phyloP scores from a whole-genome alignment of 2,113 vertebrate genomes.

The Suricata suricatta region DNA sequence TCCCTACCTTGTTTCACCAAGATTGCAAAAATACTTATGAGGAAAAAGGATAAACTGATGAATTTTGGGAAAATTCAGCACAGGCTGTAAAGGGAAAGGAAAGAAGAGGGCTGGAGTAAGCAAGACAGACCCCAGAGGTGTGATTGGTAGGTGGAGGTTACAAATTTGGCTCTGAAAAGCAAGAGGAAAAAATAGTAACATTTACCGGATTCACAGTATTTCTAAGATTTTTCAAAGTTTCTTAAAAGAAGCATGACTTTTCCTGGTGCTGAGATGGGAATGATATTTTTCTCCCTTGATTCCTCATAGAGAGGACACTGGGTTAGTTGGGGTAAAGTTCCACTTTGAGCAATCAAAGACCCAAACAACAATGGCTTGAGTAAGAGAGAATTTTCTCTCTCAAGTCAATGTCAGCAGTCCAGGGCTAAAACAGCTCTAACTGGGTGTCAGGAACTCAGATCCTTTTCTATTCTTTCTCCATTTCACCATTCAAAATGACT shows the following conservation, averaged over 20 bases:
- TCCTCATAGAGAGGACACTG: background rate
- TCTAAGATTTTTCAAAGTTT: background rate
- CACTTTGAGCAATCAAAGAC: background rate
- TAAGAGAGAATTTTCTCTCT: background rate
- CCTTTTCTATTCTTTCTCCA: background rate
- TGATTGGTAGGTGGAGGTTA: background rate
- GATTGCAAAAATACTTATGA: background rate
- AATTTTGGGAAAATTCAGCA: background rate
- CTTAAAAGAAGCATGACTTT: background rate
- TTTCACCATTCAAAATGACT: background rate
- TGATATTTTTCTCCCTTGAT: background rate
- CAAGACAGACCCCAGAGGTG: background rate
- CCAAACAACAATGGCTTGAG: background rate
- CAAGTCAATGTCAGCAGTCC: background rate
- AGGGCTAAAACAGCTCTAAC: background rate
- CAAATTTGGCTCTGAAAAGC: background rate
- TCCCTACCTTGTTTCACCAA: background rate
- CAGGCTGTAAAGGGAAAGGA: background rate
- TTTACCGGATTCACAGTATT: background rate
- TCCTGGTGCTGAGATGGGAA: background rate
- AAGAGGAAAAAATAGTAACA: background rate
- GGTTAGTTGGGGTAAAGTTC: background rate
- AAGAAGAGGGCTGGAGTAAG: background rate
- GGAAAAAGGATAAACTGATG: background rate
- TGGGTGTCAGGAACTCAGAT: background rate